phyloP scores from a whole-genome alignment of 2,113 vertebrate species.

The Hyaena hyaena region DNA sequence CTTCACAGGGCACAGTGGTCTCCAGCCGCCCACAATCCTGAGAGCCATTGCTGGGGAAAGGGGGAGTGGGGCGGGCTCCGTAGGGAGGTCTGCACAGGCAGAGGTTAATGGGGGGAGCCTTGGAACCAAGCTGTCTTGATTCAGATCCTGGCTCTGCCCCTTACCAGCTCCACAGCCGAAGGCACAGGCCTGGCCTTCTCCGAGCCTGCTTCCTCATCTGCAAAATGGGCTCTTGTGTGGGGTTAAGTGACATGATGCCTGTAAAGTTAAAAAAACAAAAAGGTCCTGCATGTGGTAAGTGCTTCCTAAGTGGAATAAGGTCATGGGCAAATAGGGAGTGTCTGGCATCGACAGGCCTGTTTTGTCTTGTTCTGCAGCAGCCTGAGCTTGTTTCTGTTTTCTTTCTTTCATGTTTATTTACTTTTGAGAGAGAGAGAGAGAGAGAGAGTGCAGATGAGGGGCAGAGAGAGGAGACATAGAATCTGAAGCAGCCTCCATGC shows the following conservation, averaged over 20 bases:
- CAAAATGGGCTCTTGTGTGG: neutral
- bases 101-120: neutral
- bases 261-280: neutral
- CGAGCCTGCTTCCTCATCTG: neutral
- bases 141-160: neutral
- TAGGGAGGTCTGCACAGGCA: neutral
- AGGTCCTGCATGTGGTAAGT: neutral
- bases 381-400: neutral
- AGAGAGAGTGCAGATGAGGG: too few species aligned
- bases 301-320: neutral
- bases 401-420: too few species aligned
- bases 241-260: fast-evolving
- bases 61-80: neutral
- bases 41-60: neutral
- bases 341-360: neutral
- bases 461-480: too few species aligned
- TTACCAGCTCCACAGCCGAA: neutral
- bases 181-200: neutral
- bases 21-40: neutral
- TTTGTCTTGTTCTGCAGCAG: neutral
- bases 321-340: neutral
- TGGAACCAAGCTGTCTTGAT: neutral
- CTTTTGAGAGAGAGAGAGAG: too few species aligned
- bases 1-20: neutral
- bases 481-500: too few species aligned